Percentiles rank a stretch among this genome's conserved stretches.
These are phyloP conservation scores for Momotus momota DNA, from an alignment of 2,797 vertebrate species.

Conservation along the genomic window DNA sequence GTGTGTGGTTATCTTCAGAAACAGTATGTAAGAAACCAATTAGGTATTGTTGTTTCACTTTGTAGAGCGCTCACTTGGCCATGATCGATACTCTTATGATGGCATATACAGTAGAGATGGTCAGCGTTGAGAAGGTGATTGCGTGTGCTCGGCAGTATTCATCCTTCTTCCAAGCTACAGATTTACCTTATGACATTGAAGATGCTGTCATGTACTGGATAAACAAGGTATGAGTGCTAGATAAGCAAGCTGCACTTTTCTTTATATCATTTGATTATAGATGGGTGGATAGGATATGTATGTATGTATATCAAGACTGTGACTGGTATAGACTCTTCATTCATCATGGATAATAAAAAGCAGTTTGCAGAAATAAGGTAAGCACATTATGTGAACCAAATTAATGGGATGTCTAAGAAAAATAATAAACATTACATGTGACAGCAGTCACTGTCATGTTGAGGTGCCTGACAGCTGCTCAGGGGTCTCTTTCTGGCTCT, in stretches of 20 bases:
- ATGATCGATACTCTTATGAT: slow-evolving; percentile 97
- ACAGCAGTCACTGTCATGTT: neutral
- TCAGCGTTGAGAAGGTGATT: slow-evolving; percentile 92
- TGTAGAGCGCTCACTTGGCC: slow-evolving; percentile 93
- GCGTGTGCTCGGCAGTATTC: slow-evolving; percentile 88
- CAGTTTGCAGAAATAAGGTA: neutral
- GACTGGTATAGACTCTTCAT: neutral
- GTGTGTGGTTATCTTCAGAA: neutral
- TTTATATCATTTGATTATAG: neutral
- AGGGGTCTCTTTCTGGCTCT: neutral
- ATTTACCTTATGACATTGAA: slow-evolving; percentile 93
- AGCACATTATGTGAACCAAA: neutral
- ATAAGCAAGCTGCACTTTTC: neutral
- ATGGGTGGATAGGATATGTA: neutral
- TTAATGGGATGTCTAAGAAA: neutral
- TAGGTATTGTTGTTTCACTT: neutral
- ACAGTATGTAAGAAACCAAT: accelerated
- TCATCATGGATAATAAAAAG: neutral
- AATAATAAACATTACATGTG: neutral
- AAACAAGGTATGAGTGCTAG: slow-evolving; percentile 87
- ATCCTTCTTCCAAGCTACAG: slow-evolving; percentile 85
- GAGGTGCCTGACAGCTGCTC: neutral
- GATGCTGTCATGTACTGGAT: slow-evolving; percentile 95
- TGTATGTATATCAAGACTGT: neutral
- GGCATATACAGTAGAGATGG: slow-evolving; percentile 92